Conservation (phyloP, 2,888 invertebrate genomes). For the Hyles lineata region DNA sequence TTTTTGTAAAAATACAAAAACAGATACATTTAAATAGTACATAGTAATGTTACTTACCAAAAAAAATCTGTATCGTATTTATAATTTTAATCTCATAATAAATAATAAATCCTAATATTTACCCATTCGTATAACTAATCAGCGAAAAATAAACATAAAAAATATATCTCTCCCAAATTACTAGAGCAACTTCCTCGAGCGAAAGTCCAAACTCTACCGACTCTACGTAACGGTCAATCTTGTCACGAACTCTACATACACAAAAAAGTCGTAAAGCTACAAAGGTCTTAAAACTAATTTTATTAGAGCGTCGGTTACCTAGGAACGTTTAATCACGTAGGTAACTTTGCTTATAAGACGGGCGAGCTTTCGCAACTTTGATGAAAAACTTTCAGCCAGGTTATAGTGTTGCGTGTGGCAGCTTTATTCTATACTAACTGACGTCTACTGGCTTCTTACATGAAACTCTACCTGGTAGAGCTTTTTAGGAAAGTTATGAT, state of each 20-base stretch:
- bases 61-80: too few species aligned
- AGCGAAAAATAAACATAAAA: background rate
- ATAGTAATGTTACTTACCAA: too few species aligned
- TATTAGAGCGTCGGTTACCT: constrained; percentile 25
- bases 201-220: background rate
- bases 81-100: too few species aligned
- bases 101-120: too few species aligned
- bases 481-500: constrained; percentile 7
- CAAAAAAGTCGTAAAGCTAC: constrained; percentile 27
- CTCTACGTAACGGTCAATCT: constrained; percentile 12
- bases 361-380: constrained; percentile 29
- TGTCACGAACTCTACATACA: constrained; percentile 8
- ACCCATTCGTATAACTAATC: too few species aligned
- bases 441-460: constrained; percentile 17
- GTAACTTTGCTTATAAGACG: constrained; percentile 28
- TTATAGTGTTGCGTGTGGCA: constrained; percentile 25
- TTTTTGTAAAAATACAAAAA: too few species aligned
- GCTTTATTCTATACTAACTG: constrained; percentile 16
- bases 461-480: constrained; percentile 7
- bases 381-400: constrained; percentile 29
- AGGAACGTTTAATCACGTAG: constrained; percentile 29
- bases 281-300: constrained; percentile 26
- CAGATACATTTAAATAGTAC: too few species aligned
- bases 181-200: too few species aligned
- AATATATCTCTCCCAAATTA: background rate